These are phyloP conservation scores for Poecile atricapillus DNA, from an alignment of 2,113 vertebrate genomes.

Conservation along the genomic window DNA sequence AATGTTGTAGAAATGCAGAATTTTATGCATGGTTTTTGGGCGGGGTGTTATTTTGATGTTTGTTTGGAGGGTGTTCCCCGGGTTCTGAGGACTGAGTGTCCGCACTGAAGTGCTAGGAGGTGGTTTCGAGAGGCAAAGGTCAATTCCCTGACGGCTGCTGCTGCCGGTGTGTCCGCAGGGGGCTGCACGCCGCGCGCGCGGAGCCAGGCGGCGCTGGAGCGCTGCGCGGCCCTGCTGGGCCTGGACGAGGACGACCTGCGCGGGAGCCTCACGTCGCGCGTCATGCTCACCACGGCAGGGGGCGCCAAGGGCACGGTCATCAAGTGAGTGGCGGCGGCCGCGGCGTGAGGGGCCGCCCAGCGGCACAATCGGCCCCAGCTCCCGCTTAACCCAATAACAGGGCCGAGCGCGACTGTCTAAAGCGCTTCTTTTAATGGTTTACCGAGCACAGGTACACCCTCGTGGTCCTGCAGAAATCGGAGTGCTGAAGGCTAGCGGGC, in stretches of 20 bases:
- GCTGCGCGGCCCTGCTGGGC: conserved; percentile 89
- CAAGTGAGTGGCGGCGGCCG: conserved; percentile 79
- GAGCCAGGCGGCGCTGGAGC: conserved; percentile 80
- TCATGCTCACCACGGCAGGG: conserved; percentile 97
- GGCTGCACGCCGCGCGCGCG: conserved; percentile 87
- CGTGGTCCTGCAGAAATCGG: accelerated
- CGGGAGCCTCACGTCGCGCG: conserved; percentile 90
- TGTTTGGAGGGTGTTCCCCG: neutral
- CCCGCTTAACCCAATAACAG: accelerated
- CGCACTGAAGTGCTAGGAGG: accelerated
- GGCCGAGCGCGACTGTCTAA: accelerated
- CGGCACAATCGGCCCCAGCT: accelerated
- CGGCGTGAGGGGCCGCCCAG: neutral
- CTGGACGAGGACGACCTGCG: conserved; percentile 89
- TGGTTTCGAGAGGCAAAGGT: accelerated
- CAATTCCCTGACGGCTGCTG: accelerated
- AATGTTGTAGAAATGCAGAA: neutral
- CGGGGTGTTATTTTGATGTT: neutral
- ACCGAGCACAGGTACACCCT: accelerated
- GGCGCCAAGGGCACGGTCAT: conserved; percentile 95
- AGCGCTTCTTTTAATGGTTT: accelerated
- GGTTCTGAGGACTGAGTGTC: neutral
- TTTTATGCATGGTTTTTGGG: accelerated
- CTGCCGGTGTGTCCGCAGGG: conserved; percentile 65
- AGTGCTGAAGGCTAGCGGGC: accelerated